Base-by-base conservation (phyloP, 2,797 vertebrate genomes). In the Paedocypris micromegethes region DNA sequence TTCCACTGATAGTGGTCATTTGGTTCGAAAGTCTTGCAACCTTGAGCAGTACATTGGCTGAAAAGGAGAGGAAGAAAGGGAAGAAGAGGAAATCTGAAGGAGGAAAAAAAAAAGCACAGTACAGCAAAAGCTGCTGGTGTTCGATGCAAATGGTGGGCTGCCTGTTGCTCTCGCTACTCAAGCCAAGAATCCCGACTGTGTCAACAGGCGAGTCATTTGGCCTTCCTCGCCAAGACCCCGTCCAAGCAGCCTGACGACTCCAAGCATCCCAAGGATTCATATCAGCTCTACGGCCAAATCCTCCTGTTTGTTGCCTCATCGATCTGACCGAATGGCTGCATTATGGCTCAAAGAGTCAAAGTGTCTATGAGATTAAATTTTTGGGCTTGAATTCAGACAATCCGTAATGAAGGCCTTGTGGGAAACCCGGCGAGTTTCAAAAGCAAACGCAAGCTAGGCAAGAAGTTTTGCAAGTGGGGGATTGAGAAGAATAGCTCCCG, bases 141-240 rank as follows among this genome's bases (percentile, higher is more conserved):
- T 3, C 37, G 43, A 38, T 53, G 2, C 2, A 43, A 9, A 8
- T 44, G 51, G 61, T 4, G 9, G 4, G 9, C 41, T 46, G 37
- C 5, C 62, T 8, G n/a, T 67, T 42, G 55, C 47, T 39, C 41
- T 6, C 23, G 5, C 23, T 42, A 9, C 44, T 40, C 50, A n/a
- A 8, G 72, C 72, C 72, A 73, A 64, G 50, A 73, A 73, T 68
- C 59, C 50, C 59, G 51, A 59, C 71, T 58, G 71, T 63, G 65
- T 68, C 65, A 73, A 73, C 65, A 73, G 52, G 2, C 53, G 41
- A 52, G 42, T 58, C 64, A 38, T 52, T 72, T 67, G 47, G 52
- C 70, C 59, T 59, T 53, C 23, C 41, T 61, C 58, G 52, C 71
- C 42, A 50, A 62, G 47, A 73, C 43, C 40, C 43, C 9, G 42